A percentile compares a stretch with the other conserved stretches of the same genome.
Conservation (phyloP, 2,888 invertebrate genomes). For the Unio delphinus region DNA sequence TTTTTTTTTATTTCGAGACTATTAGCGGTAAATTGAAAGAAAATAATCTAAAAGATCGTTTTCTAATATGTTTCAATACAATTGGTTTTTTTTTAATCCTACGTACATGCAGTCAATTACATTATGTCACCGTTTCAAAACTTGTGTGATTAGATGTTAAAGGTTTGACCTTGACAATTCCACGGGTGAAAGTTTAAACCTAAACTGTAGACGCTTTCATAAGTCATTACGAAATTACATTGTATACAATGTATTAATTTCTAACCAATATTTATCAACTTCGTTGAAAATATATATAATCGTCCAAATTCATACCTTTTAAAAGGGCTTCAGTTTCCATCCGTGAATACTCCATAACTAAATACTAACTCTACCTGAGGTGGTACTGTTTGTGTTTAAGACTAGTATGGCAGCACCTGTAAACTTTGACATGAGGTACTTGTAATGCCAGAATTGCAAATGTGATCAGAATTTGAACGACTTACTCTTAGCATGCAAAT, state of each 20-base stretch:
- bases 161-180: neutral
- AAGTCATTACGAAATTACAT: neutral
- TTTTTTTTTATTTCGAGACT: no score
- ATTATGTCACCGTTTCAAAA: no score
- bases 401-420: no score
- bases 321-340: constrained; percentile 56
- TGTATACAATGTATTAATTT: neutral
- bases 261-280: neutral
- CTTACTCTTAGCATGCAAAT: constrained; percentile 38
- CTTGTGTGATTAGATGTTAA: no score
- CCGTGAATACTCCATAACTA: constrained; percentile 38
- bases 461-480: constrained; percentile 22
- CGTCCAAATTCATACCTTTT: constrained; percentile 43
- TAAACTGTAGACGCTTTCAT: neutral
- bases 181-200: constrained; percentile 1
- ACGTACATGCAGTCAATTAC: no score
- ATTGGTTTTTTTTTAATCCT: no score
- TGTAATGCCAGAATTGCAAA: constrained; percentile 16
- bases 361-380: no score
- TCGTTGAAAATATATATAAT: constrained; percentile 2
- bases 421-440: no score
- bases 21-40: no score
- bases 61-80: no score
- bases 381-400: no score
- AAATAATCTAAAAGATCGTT: no score